Evolutionary conservation across 2,113 vertebrate species (phyloP).

Genomic region (Hemiscyllium ocellatum): DNA sequence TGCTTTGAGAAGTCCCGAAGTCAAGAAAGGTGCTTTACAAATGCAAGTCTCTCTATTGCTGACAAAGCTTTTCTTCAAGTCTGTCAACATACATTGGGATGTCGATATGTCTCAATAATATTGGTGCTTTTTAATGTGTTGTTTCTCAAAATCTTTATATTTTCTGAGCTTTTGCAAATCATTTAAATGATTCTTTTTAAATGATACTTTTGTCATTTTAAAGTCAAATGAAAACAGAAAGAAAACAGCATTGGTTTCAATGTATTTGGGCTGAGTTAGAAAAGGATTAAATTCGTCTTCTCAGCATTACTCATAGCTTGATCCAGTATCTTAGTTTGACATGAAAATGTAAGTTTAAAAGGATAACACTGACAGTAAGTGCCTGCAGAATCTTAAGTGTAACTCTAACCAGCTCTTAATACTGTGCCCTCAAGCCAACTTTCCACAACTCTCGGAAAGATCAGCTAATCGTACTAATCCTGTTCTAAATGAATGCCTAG

Average conservation of each 20-base stretch:
- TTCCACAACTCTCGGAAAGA: constrained; percentile 17
- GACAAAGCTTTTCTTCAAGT: background rate
- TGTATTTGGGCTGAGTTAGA: constrained; percentile 10
- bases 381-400: constrained; percentile 17
- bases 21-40: background rate
- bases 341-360: constrained; percentile 26
- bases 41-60: background rate
- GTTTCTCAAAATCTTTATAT: background rate
- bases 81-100: background rate
- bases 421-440: background rate
- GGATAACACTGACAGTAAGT: constrained; percentile 1
- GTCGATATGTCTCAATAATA: background rate
- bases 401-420: constrained; percentile 24
- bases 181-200: background rate
- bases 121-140: background rate
- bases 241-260: background rate
- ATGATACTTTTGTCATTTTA: background rate
- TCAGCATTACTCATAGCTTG: constrained; percentile 9
- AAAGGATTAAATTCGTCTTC: background rate
- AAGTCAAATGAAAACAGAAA: background rate
- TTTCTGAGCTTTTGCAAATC: background rate
- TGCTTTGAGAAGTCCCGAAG: background rate
- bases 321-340: constrained; percentile 1
- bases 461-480: constrained; percentile 20
- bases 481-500: background rate